Evolutionary conservation across 64 coral and sea anemone genomes (phyloP).

Genomic region (Hydrozoanthus tunicans): DNA sequence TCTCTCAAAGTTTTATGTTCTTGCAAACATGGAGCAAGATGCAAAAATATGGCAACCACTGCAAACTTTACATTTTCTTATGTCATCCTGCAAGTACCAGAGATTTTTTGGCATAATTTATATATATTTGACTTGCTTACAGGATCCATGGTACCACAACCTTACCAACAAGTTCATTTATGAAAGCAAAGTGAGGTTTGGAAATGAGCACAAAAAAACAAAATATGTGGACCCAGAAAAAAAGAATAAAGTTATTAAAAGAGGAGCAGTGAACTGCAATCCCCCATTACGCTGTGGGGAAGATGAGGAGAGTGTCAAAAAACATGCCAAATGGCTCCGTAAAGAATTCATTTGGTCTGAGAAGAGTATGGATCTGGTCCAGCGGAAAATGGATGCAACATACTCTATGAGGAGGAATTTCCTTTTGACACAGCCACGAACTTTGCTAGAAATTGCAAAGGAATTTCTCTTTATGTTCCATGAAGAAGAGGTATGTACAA

Average conservation of each 20-base stretch:
- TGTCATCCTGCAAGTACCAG: no score
- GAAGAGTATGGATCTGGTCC: no score
- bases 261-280: neutral
- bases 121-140: neutral
- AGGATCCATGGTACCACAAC: neutral
- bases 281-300: neutral
- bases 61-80: no score
- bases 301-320: neutral
- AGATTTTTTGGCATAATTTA: no score
- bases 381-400: neutral
- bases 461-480: neutral
- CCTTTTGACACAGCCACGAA: constrained; percentile 1
- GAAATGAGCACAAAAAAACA: neutral
- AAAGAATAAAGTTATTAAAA: neutral
- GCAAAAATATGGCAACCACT: no score
- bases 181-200: constrained; percentile 5
- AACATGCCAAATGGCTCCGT: no score
- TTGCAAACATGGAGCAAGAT: no score
- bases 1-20: no score
- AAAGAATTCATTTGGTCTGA: no score
- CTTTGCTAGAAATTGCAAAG: neutral
- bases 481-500: neutral
- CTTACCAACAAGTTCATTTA: constrained; percentile 8
- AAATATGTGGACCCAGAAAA: neutral
- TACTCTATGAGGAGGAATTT: neutral